These are phyloP conservation scores for Grallaria varia DNA, from an alignment of 2,113 vertebrate species.

Conservation along the genomic window DNA sequence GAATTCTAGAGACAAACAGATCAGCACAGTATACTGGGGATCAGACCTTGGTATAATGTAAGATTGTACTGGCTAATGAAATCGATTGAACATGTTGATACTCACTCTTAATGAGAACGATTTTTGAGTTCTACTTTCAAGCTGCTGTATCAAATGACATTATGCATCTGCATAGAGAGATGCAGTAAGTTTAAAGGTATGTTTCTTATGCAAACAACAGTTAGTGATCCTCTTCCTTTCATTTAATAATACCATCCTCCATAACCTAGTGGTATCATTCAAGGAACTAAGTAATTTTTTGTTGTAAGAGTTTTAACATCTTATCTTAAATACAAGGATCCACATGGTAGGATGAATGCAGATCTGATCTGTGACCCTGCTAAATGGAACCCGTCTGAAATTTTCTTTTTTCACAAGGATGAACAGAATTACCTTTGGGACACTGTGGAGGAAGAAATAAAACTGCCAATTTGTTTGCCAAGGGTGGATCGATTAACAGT, in stretches of 20 bases:
- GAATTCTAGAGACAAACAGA: conserved; percentile 2
- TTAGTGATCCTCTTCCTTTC: not conserved
- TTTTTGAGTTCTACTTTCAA: not conserved
- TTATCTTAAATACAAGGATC: not conserved
- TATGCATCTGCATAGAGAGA: not conserved
- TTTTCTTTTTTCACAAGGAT: not conserved
- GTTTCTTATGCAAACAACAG: not conserved
- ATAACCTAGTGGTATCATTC: not conserved
- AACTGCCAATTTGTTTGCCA: not conserved
- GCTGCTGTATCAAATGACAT: not conserved
- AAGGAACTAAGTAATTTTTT: not conserved
- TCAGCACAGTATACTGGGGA: not conserved
- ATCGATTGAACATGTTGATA: not conserved
- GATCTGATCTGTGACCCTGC: not conserved
- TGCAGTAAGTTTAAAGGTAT: not conserved
- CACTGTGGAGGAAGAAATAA: not conserved
- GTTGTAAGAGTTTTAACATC: not conserved
- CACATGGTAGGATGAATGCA: not conserved
- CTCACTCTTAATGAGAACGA: not conserved
- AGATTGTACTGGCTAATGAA: not conserved
- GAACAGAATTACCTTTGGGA: not conserved
- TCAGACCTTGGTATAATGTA: not conserved
- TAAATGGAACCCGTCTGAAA: conserved; percentile 1
- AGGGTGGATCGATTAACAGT: not conserved
- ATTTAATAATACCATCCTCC: not conserved